A percentile compares a stretch with the other conserved stretches of the same genome.
Conservation (phyloP, 1,140 invertebrate species). For the Anthonomus grandis region DNA sequence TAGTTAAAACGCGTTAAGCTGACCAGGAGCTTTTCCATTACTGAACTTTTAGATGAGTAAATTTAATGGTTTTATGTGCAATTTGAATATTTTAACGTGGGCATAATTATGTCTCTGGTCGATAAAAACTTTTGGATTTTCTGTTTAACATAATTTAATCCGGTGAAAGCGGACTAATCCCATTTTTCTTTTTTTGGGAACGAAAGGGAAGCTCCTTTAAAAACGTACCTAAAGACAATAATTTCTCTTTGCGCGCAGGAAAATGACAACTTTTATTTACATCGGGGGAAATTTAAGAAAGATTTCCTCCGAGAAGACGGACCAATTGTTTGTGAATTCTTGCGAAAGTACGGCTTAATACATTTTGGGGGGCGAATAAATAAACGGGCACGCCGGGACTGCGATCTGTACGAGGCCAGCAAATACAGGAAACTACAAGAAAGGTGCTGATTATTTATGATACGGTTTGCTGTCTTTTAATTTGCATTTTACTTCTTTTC, state of each 20-base stretch:
- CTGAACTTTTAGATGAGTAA: too few species aligned
- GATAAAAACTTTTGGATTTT: slow-evolving; percentile 15
- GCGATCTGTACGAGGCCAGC: slow-evolving; percentile 21
- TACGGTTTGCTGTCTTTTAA: slow-evolving; percentile 46
- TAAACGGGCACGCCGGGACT: slow-evolving; percentile 32
- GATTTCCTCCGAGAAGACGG: slow-evolving; percentile 42
- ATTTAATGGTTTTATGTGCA: too few species aligned
- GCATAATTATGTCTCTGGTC: too few species aligned
- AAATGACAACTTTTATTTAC: slow-evolving; percentile 48
- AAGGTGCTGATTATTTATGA: slow-evolving; percentile 47
- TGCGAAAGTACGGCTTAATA: slow-evolving; percentile 44
- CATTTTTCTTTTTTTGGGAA: slow-evolving; percentile 24
- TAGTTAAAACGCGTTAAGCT: too few species aligned
- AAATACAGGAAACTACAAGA: slow-evolving; percentile 44
- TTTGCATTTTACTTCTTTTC: slow-evolving; percentile 47
- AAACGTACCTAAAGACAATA: slow-evolving; percentile 38
- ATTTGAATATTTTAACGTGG: too few species aligned
- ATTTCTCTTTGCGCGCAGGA: slow-evolving; percentile 42
- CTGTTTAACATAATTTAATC: slow-evolving; percentile 30
- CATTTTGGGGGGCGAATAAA: slow-evolving; percentile 43
- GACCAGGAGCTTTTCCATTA: too few species aligned
- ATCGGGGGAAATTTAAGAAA: slow-evolving; percentile 48
- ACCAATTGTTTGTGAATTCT: slow-evolving; percentile 44
- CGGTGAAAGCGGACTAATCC: slow-evolving; percentile 28
- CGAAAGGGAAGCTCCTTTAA: slow-evolving; percentile 20